Evolutionary conservation across 2,113 vertebrate species (phyloP), one percentile per base, ranked within the genome.

Genomic region (Cairina moschata): DNA sequence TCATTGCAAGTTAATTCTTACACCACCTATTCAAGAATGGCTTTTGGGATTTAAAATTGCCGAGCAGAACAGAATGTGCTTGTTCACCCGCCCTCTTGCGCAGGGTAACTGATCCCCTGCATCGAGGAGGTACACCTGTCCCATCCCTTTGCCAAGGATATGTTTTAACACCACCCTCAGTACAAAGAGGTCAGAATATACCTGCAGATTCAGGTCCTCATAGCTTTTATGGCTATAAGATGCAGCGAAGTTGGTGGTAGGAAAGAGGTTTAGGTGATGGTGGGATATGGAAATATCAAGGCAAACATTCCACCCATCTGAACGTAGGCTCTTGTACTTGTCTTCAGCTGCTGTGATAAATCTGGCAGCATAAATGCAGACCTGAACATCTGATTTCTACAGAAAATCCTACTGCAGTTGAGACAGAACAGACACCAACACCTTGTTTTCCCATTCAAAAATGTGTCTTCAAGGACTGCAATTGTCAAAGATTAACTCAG

Each of bases 101-200:
- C 5, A 48, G 23, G 9, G 13, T 40, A 90, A 82, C 29, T 8
- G 11, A 40, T 80, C 52, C 46, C 36, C 60, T 0, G 8, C 15
- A 65, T 20, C 0, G 0, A 42, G 73, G 71, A 46, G 75, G n/a
- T 4, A 36, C 7, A 38, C 2, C 32, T 36, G 9, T 29, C 46
- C 69, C 23, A 12, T 17, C 59, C 42, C 40, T 84, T 34, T 63
- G 29, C 36, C 54, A 86, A 79, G 9, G 13, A 54, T 6, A 42
- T 13, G 3, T 13, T 56, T 22, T 22, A 44, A 89, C 21, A 56
- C 6, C 46, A 32, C 14, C 28, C 63, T 76, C 11, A 8, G 3
- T 54, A 23, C 46, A 63, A 67, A 77, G 34, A 68, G 56, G 40
- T 5, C 20, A 74, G 63, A 91, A 76, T 18, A 15, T 8, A 11